Base-by-base conservation (phyloP, 2,797 vertebrate species). In the Chelidonichthys spinosus region DNA sequence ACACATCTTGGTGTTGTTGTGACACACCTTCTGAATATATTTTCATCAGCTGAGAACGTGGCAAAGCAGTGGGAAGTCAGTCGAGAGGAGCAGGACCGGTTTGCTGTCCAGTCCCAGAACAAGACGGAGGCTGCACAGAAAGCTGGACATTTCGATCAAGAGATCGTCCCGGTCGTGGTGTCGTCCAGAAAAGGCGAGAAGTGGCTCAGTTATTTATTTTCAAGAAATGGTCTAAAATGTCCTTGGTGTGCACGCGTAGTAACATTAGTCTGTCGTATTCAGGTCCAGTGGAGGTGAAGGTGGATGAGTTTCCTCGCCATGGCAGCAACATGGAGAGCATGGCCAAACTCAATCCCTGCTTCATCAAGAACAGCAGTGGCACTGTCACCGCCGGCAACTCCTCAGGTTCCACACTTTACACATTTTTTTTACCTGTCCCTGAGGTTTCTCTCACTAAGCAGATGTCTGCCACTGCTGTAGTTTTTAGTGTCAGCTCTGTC, bases 311-410 rank as follows among this genome's bases (percentile, higher is more conserved):
- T 88, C 98, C 97, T 74, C 96, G 96, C 6, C 97, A 96, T 0
- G 97, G 97, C 60, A 97, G 95, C 92, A 96, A 68, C 78, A 67
- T 95, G 14, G 96, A 97, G 76, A 81, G 83, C 6, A 52, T 99
- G 94, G 89, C 95, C 58, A 98, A 98, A 84, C 92, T 99, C 18
- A 97, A 95, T 88, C 96, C 98, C 2, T 96, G 89, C 86, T 99
- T 99, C 75, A 43, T 98, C 32, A 97, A 95, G 3, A 95, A 97
- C 17, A 93, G 94, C 50, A 96, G 95, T 0, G 98, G 97, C n/a
- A 98, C 96, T 0, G 96, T 99, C 72, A 99, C 98, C 0, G 86
- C 97, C 52, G 98, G 94, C 53, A 99, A 99, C 60, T 95, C 98
- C 54, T 98, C 98, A 95, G 98, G 98, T 98, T 81, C 0, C 4